phyloP scores from a whole-genome alignment of 2,113 vertebrate genomes.

The Piaya cayana region DNA sequence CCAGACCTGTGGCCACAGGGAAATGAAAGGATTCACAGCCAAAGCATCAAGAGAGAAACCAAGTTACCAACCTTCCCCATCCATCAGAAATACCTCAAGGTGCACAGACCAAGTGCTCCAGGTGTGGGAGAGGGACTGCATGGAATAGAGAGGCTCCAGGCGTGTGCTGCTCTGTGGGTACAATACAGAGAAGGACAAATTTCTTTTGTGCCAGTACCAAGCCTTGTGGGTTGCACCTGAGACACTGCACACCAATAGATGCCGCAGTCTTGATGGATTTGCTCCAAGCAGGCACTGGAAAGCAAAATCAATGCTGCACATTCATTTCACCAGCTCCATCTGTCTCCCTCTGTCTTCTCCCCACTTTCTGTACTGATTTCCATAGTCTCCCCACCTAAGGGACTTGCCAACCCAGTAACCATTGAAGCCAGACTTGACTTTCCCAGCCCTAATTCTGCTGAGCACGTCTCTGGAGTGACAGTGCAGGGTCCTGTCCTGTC shows the following conservation, averaged over 20 bases:
- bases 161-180: neutral
- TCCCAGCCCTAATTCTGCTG: neutral
- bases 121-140: accelerated
- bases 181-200: neutral
- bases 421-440: accelerated
- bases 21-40: neutral
- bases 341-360: neutral
- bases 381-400: neutral
- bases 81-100: neutral
- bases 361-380: neutral
- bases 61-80: neutral
- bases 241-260: neutral
- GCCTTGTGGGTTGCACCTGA: neutral
- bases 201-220: neutral
- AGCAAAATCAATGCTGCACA: neutral
- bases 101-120: neutral
- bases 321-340: neutral
- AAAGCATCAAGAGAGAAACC: neutral
- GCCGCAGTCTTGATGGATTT: neutral
- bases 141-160: neutral
- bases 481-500: neutral
- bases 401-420: neutral
- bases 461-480: neutral
- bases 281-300: neutral
- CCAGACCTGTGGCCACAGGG: neutral